Percentiles rank a stretch among this genome's conserved stretches.
Conservation (phyloP, 2,888 invertebrate species). For the Hemicrepidius hirtus region DNA sequence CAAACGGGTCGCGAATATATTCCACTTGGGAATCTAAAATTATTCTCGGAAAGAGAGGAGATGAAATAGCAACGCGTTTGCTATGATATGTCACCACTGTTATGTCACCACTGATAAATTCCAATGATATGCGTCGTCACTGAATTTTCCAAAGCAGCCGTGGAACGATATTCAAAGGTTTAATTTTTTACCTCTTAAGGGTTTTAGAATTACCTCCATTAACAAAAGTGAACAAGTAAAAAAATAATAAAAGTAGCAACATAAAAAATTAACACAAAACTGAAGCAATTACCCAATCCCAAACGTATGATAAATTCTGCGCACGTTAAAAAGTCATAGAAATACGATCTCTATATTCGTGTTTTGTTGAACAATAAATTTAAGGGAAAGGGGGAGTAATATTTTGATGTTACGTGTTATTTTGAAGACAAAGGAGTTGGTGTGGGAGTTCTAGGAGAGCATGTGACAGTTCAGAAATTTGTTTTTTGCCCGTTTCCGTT, state of each 20-base stretch:
- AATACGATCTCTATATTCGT: constrained; percentile 30
- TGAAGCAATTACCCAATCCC: constrained; percentile 23
- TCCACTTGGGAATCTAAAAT: constrained; percentile 11
- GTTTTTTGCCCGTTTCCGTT: constrained; percentile 49
- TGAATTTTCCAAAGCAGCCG: constrained; percentile 12
- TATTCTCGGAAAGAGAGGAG: constrained; percentile 7
- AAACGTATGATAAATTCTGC: constrained; percentile 19
- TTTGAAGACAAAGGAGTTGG: constrained; percentile 40
- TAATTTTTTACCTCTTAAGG: neutral
- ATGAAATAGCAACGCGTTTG: constrained; percentile 17
- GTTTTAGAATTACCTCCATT: neutral
- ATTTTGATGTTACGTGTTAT: constrained; percentile 41
- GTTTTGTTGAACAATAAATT: constrained; percentile 27
- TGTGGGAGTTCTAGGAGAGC: constrained; percentile 14
- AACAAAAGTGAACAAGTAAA: neutral
- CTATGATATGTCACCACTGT: constrained; percentile 23
- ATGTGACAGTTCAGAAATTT: constrained; percentile 51
- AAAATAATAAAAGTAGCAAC: constrained; percentile 3
- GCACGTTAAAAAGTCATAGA: constrained; percentile 28
- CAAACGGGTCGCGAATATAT: too few species aligned
- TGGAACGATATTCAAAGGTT: constrained; percentile 12
- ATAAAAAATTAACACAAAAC: constrained; percentile 26
- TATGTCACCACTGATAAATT: constrained; percentile 29
- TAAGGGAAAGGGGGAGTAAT: constrained; percentile 26
- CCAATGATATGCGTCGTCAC: constrained; percentile 33